Conservation (phyloP, 2,888 invertebrate species). For the Sinodicranocentrus sp. region DNA sequence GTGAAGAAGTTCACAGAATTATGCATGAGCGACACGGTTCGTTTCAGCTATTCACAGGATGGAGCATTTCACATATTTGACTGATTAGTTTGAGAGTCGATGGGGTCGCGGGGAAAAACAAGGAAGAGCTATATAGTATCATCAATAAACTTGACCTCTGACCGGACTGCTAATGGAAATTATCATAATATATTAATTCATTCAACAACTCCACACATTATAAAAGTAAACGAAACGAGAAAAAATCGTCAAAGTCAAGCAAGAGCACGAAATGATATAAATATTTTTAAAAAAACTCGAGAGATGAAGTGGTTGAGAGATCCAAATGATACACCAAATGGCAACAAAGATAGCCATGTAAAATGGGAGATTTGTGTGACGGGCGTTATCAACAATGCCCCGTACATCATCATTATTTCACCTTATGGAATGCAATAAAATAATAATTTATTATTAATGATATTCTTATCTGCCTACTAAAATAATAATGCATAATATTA, state of each 20-base stretch:
- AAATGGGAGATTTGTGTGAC: constrained; percentile 30
- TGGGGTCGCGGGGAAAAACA: constrained; percentile 4
- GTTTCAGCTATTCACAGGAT: neutral
- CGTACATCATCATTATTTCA: constrained; percentile 35
- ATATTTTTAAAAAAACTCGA: neutral
- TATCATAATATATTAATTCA: constrained; percentile 52
- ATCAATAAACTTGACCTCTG: constrained; percentile 57
- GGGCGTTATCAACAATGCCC: constrained; percentile 37
- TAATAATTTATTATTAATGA: no score
- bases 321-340: constrained; percentile 4
- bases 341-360: neutral
- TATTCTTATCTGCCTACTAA: no score
- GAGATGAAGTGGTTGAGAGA: neutral
- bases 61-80: neutral
- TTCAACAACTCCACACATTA: constrained; percentile 41
- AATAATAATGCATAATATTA: no score
- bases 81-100: neutral
- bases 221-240: no score
- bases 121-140: constrained; percentile 33
- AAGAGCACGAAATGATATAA: constrained; percentile 24
- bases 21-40: constrained; percentile 22
- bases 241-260: neutral
- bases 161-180: constrained; percentile 44
- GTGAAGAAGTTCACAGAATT: no score
- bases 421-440: constrained; percentile 28